Evolutionary conservation across 1,140 invertebrate genomes (phyloP).

Genomic region (Pachyrhynchus sulphureomaculatus): DNA sequence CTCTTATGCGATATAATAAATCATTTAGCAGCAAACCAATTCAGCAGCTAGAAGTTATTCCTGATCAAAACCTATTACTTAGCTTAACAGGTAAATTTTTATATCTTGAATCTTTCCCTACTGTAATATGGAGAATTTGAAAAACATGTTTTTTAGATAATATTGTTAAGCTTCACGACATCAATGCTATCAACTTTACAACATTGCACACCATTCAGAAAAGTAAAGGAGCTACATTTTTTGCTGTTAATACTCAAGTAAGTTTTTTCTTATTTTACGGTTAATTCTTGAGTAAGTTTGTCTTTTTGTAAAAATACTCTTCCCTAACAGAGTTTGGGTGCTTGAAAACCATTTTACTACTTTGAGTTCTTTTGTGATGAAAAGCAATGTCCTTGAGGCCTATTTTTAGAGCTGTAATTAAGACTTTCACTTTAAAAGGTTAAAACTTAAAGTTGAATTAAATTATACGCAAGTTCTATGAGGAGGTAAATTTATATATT

Average conservation of each 20-base stretch:
- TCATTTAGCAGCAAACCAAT: constrained; percentile 94
- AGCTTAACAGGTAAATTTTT: constrained; percentile 72
- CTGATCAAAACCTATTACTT: constrained; percentile 82
- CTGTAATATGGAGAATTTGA: background rate
- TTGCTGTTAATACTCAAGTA: constrained; percentile 81
- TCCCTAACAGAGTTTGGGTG: no score
- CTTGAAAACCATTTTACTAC: no score
- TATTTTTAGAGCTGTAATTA: no score
- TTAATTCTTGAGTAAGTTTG: no score
- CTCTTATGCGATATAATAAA: constrained; percentile 83
- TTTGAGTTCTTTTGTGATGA: no score
- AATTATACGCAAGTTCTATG: no score
- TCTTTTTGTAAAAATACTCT: no score
- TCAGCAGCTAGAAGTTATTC: constrained; percentile 85
- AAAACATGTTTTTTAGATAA: constrained; percentile 63
- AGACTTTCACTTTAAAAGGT: no score
- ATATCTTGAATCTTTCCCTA: background rate
- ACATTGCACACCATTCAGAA: constrained; percentile 72
- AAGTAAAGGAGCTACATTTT: constrained; percentile 86
- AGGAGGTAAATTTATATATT: no score
- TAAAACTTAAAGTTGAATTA: no score
- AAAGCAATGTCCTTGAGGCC: no score
- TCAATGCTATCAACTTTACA: constrained; percentile 77
- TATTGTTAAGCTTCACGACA: constrained; percentile 82
- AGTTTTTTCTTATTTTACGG: constrained; percentile 30